Percentiles rank a stretch among this genome's conserved stretches.
Evolutionary conservation across 1,140 invertebrate genomes (phyloP).

Genomic region (Dinothrombium tinctorium): DNA sequence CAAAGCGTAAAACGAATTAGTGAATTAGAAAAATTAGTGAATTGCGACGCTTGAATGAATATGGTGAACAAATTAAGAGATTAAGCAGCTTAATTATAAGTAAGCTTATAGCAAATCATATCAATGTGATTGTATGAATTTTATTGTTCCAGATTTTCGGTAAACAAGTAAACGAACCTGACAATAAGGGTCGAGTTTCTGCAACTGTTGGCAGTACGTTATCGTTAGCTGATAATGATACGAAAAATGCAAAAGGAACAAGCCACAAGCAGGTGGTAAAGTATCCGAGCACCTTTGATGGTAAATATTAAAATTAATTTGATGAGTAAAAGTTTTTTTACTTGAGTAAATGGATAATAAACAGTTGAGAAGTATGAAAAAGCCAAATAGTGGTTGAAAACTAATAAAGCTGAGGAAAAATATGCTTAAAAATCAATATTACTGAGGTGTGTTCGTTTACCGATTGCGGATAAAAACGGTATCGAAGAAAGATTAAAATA

Average conservation of each 20-base stretch:
- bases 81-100: no score
- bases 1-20: no score
- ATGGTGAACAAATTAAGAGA: no score
- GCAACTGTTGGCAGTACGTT: conserved; percentile 45
- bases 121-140: no score
- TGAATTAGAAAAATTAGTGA: no score
- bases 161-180: conserved; percentile 29
- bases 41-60: no score
- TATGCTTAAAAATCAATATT: conserved; percentile 8
- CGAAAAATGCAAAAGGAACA: conserved; percentile 59
- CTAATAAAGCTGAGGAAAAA: conserved; percentile 30
- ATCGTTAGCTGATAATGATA: conserved; percentile 65
- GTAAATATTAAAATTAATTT: conserved; percentile 9
- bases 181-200: conserved; percentile 26
- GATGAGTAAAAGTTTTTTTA: conserved; percentile 23
- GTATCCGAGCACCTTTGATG: conserved; percentile 48
- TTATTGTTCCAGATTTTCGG: no score
- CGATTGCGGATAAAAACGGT: conserved; percentile 37
- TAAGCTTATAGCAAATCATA: no score
- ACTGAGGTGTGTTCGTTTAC: conserved; percentile 18
- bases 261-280: conserved; percentile 67
- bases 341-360: conserved; percentile 53
- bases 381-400: conserved; percentile 56
- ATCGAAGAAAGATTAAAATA: conserved; percentile 43
- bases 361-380: conserved; percentile 44